These are phyloP conservation scores for Cotesia typhae DNA, from an alignment of 1,140 invertebrate genomes.

Conservation along the genomic window DNA sequence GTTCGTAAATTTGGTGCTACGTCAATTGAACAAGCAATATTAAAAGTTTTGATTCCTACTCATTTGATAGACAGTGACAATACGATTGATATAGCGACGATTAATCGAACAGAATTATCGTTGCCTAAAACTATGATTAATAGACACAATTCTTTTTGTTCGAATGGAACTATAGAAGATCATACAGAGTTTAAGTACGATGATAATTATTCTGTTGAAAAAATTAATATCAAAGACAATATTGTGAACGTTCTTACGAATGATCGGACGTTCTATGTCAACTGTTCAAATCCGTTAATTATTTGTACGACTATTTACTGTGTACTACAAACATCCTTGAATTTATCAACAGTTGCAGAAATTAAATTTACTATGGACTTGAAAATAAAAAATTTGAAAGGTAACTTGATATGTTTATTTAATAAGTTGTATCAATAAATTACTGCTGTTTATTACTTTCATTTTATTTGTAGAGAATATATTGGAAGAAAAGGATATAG, in stretches of 20 bases:
- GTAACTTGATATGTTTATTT: neutral
- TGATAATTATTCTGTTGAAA: constrained; percentile 24
- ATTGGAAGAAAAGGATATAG: constrained; percentile 50
- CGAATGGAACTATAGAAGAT: neutral
- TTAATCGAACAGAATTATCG: constrained; percentile 44
- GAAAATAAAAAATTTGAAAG: constrained; percentile 14
- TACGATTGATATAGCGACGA: constrained; percentile 46
- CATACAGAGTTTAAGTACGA: neutral
- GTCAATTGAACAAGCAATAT: constrained; percentile 51
- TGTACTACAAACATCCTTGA: constrained; percentile 45
- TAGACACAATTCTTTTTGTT: constrained; percentile 5
- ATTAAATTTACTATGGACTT: constrained; percentile 42
- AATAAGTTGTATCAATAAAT: neutral
- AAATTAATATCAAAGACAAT: constrained; percentile 36
- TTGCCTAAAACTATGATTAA: neutral
- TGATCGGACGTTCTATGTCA: constrained; percentile 51
- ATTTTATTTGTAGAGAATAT: constrained; percentile 43
- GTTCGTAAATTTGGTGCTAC: constrained; percentile 61
- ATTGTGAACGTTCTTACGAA: constrained; percentile 38
- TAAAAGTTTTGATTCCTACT: constrained; percentile 53
- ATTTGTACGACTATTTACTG: constrained; percentile 49
- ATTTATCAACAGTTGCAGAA: constrained; percentile 44
- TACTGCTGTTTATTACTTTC: neutral
- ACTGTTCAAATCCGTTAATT: constrained; percentile 47
- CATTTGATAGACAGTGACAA: constrained; percentile 36